Conservation (phyloP, 2,797 vertebrate genomes). For the Pterois miles region DNA sequence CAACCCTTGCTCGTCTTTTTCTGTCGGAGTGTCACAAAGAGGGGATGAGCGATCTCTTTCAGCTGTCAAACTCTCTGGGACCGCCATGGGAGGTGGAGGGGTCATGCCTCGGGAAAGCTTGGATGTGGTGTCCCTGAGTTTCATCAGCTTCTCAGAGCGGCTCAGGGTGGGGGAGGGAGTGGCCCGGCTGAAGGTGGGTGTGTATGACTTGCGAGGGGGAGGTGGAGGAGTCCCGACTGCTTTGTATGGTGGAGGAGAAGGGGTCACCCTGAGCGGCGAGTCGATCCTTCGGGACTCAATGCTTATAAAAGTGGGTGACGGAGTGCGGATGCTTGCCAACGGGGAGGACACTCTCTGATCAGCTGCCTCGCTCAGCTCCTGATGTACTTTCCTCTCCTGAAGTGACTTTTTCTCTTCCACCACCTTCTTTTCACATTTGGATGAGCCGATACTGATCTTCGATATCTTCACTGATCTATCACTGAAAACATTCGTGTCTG, state of each 20-base stretch:
- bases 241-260: constrained; percentile 82
- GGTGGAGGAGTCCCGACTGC: constrained; percentile 78
- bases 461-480: too few species aligned
- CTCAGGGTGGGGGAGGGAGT: constrained; percentile 85
- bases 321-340: constrained; percentile 84
- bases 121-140: constrained; percentile 85
- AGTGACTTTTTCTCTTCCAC: constrained; percentile 68
- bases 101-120: constrained; percentile 81
- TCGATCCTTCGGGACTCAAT: constrained; percentile 89
- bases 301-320: constrained; percentile 93
- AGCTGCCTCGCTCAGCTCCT: constrained; percentile 68
- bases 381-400: constrained; percentile 60
- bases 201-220: constrained; percentile 74
- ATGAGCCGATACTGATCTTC: constrained; percentile 77
- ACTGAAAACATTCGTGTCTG: constrained; percentile 66
- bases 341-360: constrained; percentile 81
- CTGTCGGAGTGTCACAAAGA: constrained; percentile 76
- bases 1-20: constrained; percentile 32
- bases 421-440: constrained; percentile 77
- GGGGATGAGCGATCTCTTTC: constrained; percentile 83
- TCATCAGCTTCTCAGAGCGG: constrained; percentile 88
- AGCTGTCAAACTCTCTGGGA: constrained; percentile 63
- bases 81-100: constrained; percentile 69
- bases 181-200: constrained; percentile 74
- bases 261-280: constrained; percentile 80